Percentiles rank a stretch among this genome's conserved stretches.
phyloP scores from a whole-genome alignment of 1,140 invertebrate species.

The Bombus pascuorum region DNA sequence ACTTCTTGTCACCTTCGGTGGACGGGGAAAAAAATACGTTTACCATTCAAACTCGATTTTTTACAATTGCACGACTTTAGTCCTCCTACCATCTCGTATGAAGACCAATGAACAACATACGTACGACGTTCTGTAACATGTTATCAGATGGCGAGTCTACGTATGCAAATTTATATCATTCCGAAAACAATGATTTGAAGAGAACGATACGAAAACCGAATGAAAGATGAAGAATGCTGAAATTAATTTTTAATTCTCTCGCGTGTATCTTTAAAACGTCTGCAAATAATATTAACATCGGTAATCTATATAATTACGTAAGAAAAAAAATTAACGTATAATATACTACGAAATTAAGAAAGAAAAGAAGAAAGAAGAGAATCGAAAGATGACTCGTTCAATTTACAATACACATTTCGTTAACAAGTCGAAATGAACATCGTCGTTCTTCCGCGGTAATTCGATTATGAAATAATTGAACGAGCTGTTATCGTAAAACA shows the following conservation, averaged over 20 bases:
- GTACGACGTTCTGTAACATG: too few species aligned
- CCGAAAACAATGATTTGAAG: too few species aligned
- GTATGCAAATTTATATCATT: too few species aligned
- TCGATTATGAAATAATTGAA: slow-evolving; percentile 7
- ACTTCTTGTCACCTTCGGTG: neutral
- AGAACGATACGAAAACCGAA: too few species aligned
- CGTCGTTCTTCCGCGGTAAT: neutral
- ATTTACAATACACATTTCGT: neutral
- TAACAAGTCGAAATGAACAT: neutral
- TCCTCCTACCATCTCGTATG: too few species aligned
- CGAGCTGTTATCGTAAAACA: neutral
- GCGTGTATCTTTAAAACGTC: neutral
- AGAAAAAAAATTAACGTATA: neutral
- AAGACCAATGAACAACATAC: too few species aligned
- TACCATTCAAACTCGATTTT: neutral
- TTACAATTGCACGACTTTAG: too few species aligned
- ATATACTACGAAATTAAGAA: neutral
- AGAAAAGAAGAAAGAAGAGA: neutral
- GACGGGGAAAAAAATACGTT: neutral
- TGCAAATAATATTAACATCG: accelerated
- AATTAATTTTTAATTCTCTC: neutral
- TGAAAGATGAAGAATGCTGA: neutral
- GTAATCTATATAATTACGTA: neutral
- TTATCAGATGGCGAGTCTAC: too few species aligned
- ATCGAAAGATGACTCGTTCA: neutral